phyloP scores from a whole-genome alignment of 1,140 invertebrate genomes.

The Papilio machaon region DNA sequence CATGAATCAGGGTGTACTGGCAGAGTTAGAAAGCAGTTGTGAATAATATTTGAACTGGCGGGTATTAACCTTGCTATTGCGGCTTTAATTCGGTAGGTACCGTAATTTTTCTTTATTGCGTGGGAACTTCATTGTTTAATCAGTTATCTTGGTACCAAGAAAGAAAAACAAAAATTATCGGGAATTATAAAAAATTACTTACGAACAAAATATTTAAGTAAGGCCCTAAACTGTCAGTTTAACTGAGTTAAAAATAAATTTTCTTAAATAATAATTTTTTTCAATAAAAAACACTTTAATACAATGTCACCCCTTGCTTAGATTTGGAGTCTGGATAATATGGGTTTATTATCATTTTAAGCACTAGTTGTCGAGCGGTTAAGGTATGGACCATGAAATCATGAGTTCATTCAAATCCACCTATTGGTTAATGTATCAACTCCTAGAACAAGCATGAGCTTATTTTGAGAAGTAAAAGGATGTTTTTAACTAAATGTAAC shows the following conservation, averaged over 20 bases:
- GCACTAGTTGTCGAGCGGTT: no score
- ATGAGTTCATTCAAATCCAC: no score
- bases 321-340: neutral
- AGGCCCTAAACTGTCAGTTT: no score
- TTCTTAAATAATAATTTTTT: no score
- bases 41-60: slow-evolving; percentile 48
- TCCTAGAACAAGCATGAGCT: neutral
- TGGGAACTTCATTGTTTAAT: slow-evolving; percentile 29
- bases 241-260: no score
- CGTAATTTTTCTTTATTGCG: slow-evolving; percentile 22
- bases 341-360: neutral
- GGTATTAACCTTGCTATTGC: slow-evolving; percentile 50
- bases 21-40: slow-evolving; percentile 42
- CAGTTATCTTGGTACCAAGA: neutral
- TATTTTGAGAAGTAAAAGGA: neutral
- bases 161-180: neutral
- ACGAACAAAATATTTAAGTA: no score
- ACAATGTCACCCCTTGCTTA: neutral
- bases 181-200: neutral
- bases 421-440: no score
- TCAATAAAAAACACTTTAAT: no score
- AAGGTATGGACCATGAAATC: no score
- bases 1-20: slow-evolving; percentile 51
- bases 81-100: slow-evolving; percentile 35
- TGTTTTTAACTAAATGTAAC: neutral